These are phyloP conservation scores for Apostichopus japonicus DNA, from an alignment of 35 echinoderm and acorn worm species.

Conservation along the genomic window DNA sequence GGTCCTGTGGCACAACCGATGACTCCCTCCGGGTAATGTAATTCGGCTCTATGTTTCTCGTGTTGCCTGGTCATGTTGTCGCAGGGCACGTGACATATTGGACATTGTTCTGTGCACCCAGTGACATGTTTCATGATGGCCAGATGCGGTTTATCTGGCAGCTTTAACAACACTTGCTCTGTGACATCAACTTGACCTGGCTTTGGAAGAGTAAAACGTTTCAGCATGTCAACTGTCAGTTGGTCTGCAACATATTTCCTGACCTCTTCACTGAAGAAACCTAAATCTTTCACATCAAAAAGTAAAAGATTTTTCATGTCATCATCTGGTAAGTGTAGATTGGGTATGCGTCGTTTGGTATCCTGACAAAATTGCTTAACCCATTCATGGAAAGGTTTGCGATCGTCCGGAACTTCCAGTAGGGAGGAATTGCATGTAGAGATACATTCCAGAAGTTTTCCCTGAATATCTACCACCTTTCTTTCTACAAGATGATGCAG, in stretches of 20 bases:
- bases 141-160: slow-evolving; percentile 14
- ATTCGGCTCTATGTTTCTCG: slow-evolving; percentile 35
- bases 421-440: not conserved
- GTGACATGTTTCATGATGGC: not conserved
- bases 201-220: not conserved
- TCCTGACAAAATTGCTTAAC: not conserved
- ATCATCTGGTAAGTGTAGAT: not conserved
- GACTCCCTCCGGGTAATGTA: slow-evolving; percentile 42
- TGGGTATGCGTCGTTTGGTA: not conserved
- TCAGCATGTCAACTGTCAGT: not conserved
- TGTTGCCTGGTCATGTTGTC: slow-evolving; percentile 9
- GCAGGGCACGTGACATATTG: slow-evolving; percentile 39
- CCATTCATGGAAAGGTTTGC: not conserved
- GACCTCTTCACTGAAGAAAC: not conserved
- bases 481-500: not conserved
- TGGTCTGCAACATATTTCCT: not conserved
- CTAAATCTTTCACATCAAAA: not conserved
- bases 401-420: too few relatives aligned
- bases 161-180: not conserved
- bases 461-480: not conserved
- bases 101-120: slow-evolving; percentile 20
- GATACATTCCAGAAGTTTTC: not conserved
- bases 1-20: not conserved
- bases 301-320: not conserved
- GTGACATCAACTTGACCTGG: not conserved